Base-by-base conservation (phyloP, 2,797 vertebrate genomes). In the Furcifer pardalis region DNA sequence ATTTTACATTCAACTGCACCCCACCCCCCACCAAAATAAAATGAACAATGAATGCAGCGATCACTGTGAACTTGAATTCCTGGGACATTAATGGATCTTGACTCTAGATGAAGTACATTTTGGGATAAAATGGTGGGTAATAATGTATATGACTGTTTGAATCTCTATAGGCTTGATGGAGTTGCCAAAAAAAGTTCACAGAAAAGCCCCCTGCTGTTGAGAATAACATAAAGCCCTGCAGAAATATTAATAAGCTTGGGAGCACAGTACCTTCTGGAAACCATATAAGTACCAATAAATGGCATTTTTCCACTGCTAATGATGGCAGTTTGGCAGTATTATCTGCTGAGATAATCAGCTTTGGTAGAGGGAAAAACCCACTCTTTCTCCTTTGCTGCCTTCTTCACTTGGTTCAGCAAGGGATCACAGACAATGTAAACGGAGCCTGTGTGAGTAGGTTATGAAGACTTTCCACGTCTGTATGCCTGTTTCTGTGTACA, bases 281-380 rank as follows among this genome's bases (percentile, higher is more conserved):
- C 4, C 73, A 89, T 84, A 52, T 79, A 79, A 40, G 10, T 93
- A 90, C 86, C 88, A 93, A 90, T 91, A 94, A 94, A 93, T 94
- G 88, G 86, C 79, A 88, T 91, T 88, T 89, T 90, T 90, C 85
- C 94, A 85, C 91, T 92, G 85, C 74, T 90, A 92, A 93, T 68
- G 27, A 90, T 93, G 88, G 89, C 91, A 90, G 88, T 89, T 94
- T 88, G 88, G 89, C 73, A 83, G 49, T 2, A 3, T 91, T 95
- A 94, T 95, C 93, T 91, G 85, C 77, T 86, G 60, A 92, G 89
- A 90, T 93, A 93, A 95, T 95, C 94, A 92, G 83, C 89, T 92
- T 94, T 95, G 93, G 94, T 92, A 93, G 83, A 79, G 90, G 90
- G 92, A 94, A 83, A 49, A 85, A 49, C 46, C 7, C 46, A 49